A percentile compares a stretch with the other conserved stretches of the same genome.
These are phyloP conservation scores for Silurus asotus DNA, from an alignment of 2,113 vertebrate genomes.

Conservation along the genomic window DNA sequence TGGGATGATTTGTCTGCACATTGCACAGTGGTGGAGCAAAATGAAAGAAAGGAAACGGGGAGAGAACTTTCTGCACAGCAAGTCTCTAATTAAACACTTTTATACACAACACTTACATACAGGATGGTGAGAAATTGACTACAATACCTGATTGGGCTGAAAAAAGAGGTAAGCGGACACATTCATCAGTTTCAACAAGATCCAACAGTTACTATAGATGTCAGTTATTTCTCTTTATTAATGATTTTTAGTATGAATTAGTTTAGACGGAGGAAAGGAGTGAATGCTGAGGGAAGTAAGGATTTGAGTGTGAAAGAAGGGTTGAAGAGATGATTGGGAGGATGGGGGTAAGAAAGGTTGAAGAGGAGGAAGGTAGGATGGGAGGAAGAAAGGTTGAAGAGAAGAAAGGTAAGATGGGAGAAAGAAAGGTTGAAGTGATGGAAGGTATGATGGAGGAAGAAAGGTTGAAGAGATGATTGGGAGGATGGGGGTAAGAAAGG, in stretches of 20 bases:
- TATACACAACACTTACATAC: background rate
- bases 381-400: too few species aligned
- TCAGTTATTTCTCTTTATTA: background rate
- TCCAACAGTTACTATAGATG: background rate
- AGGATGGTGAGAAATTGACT: background rate
- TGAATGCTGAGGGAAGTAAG: too few species aligned
- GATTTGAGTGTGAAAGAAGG: too few species aligned
- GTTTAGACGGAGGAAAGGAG: background rate
- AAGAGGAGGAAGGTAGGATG: too few species aligned
- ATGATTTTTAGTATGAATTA: background rate
- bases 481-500: too few species aligned
- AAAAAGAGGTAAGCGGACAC: background rate
- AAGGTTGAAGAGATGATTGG: too few species aligned
- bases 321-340: too few species aligned
- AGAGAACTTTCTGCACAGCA: background rate
- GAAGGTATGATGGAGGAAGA: too few species aligned
- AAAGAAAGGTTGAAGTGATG: too few species aligned
- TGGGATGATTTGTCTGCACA: background rate
- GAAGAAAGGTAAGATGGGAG: too few species aligned
- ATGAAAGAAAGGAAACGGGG: background rate
- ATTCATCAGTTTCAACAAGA: background rate
- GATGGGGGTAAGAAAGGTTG: too few species aligned
- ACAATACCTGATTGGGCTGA: background rate
- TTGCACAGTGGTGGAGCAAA: background rate
- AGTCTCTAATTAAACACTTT: background rate